Evolutionary conservation across 2,888 invertebrate species (phyloP), one percentile per base, ranked within the genome.

Genomic region (Odontothrips loti): DNA sequence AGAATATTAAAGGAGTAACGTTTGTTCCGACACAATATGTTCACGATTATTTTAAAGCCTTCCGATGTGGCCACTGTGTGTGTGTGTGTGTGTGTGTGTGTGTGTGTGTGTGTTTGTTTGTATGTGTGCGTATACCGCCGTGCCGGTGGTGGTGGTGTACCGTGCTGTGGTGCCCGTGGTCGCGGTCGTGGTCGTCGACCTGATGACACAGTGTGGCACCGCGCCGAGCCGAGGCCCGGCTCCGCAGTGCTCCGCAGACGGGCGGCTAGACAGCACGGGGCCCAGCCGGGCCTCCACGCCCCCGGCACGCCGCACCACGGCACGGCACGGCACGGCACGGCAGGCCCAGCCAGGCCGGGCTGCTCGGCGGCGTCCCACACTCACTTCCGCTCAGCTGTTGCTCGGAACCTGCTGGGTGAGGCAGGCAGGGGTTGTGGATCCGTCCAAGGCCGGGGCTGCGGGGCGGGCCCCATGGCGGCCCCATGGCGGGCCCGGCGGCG

Each of bases 331-430:
- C 58, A 15, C 9, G 51, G 23, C 68, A n/a, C 63, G 63, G 11
- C 63, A 15, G 20, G 68, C 23, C 68, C 68, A 12, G 51, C 51
- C 51, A 6, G 20, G 58, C 58, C 58, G 34, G 3, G n/a, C 6
- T 20, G 58, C 58, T 58, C 58, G 34, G 58, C 20, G 58, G 68
- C 68, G 68, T 27, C 68, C 68, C 68, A 9, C 68, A 12, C 34
- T 43, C 68, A 75, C 68, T 75, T 75, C 68, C 68, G 68, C 68
- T 75, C 68, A 75, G 68, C 68, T 75, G 68, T 75, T 75, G 68
- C 68, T 75, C 68, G 23, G 68, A 27, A 75, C 68, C 68, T 27
- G 27, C 68, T 68, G 68, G 34, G 34, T 43, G 6, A 43, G 34
- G 34, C 34, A 6, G 58, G 51, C 51, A 17, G 51, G 51, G 51